phyloP scores from a whole-genome alignment of 2,888 invertebrate genomes.

The Rhamphomyia laevipes region DNA sequence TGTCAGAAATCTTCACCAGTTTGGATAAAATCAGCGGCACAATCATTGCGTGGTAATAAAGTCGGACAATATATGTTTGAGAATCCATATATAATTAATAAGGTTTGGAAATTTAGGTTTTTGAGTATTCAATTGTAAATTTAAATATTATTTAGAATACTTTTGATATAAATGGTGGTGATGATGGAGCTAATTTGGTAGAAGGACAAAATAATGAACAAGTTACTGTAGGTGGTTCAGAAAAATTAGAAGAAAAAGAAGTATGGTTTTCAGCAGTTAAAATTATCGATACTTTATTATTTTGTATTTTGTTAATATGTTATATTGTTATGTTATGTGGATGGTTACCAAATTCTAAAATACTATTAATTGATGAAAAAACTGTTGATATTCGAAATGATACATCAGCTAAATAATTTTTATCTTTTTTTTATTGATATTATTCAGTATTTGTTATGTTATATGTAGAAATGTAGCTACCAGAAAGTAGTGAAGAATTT shows the following conservation, averaged over 20 bases:
- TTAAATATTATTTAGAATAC: background rate
- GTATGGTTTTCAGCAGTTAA: constrained; percentile 10
- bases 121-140: background rate
- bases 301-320: constrained; percentile 6
- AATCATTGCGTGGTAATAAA: constrained; percentile 10
- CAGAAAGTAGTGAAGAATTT: no score
- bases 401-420: background rate
- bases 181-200: constrained; percentile 6
- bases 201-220: constrained; percentile 4
- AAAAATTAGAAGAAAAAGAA: background rate
- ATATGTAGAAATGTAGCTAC: no score
- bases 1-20: constrained; percentile 8
- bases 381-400: background rate
- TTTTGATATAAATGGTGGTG: constrained; percentile 1
- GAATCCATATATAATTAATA: constrained; percentile 14
- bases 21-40: constrained; percentile 12
- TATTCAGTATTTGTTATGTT: no score
- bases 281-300: constrained; percentile 11
- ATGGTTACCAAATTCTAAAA: constrained; percentile 8
- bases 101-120: background rate
- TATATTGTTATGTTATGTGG: constrained; percentile 9
- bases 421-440: no score
- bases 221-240: background rate
- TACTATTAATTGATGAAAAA: background rate
- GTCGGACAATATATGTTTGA: constrained; percentile 14